A percentile compares a stretch with the other conserved stretches of the same genome.
phyloP scores from a whole-genome alignment of 1,140 invertebrate genomes.

The Aphaenogaster ashmeadi region DNA sequence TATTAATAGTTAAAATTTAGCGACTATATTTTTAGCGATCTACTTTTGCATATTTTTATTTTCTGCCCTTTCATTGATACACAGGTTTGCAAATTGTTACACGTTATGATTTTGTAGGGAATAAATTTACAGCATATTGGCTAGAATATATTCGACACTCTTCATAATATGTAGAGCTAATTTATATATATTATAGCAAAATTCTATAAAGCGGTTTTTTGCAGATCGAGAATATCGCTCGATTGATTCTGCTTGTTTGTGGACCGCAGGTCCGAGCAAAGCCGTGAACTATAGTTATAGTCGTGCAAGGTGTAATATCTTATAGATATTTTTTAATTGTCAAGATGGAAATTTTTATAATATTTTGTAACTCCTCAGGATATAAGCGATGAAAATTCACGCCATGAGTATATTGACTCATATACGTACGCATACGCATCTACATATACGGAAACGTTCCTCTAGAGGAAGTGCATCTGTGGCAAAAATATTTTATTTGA shows the following conservation, averaged over 20 bases:
- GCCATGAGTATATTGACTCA: constrained; percentile 16
- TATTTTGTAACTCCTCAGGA: constrained; percentile 71
- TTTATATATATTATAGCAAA: background rate
- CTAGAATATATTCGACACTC: background rate
- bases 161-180: background rate
- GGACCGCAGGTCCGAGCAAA: constrained; percentile 18
- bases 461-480: constrained; percentile 47
- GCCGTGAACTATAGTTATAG: constrained; percentile 27
- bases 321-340: constrained; percentile 51
- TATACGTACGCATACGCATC: constrained; percentile 16
- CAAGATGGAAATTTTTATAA: constrained; percentile 71
- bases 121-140: background rate
- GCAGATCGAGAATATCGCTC: constrained; percentile 18
- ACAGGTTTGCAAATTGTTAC: background rate
- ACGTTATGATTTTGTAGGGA: background rate
- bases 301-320: constrained; percentile 44
- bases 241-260: constrained; percentile 35
- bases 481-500: constrained; percentile 50
- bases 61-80: background rate
- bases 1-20: background rate
- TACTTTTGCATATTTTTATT: background rate
- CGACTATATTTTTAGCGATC: background rate
- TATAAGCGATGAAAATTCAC: constrained; percentile 57
- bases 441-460: constrained; percentile 53
- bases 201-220: constrained; percentile 10